Base-by-base conservation (phyloP, 2,113 vertebrate species). In the Mirounga angustirostris region DNA sequence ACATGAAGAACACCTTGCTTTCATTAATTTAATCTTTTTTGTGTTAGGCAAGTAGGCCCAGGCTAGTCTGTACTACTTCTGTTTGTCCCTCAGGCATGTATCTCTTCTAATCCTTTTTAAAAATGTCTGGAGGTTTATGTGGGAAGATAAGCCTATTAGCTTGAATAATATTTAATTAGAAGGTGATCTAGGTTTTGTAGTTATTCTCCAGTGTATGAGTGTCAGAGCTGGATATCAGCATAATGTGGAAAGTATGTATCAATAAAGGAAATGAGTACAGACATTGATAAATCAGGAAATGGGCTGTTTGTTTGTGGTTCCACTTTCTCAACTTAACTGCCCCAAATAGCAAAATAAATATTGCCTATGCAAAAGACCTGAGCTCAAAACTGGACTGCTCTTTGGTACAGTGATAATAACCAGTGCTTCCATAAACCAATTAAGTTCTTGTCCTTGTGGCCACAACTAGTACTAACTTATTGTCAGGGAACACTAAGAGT, bases 91-190 rank as follows among this genome's bases (percentile, higher is more conserved):
- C 28, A 43, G 36, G 15, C 12, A n/a, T 59, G 11, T 61, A 74
- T 78, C 9, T 78, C n/a, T 91, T 93, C 56, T 56, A 65, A 89
- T 91, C 12, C 2, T 56, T 91, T 93, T 8, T 59, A 30, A 93
- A 73, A 73, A 59, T 89, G 21, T 71, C 46, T 82, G 24, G 26
- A 86, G 15, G 30, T 94, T 89, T 89, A 76, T 93, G 2, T 7
- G 36, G 52, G 28, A 82, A 73, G 54, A 91, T 82, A 93, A 95
- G 4, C 15, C 28, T 85, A 86, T 95, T 92, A 91, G 5, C 4
- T 58, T 91, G 54, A 95, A 71, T 85, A 86, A 82, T 92, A 93
- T 86, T 95, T 97, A 95, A 94, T 95, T 93, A 96, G 67, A 83
- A 81, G 10, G 30, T 65, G 43, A 26, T 73, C 96, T 85, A 93